Conservation (phyloP, 2,113 vertebrate genomes). For the Odocoileus hemionus region DNA sequence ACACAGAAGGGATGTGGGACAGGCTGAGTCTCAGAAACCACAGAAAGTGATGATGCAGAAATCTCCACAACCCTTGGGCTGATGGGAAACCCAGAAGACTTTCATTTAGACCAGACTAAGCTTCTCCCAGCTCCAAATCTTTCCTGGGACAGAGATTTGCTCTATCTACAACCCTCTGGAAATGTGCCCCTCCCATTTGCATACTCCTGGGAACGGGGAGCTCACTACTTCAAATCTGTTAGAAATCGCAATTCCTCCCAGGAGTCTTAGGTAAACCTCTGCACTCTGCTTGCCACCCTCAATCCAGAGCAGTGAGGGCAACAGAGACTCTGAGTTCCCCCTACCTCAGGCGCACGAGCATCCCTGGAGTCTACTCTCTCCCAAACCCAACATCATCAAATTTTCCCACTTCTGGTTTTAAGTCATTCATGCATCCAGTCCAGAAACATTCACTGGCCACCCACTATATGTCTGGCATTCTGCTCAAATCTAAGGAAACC, state of each 20-base stretch:
- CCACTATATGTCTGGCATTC: not conserved
- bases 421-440: not conserved
- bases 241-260: not conserved
- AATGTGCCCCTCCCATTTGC: not conserved
- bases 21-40: not conserved
- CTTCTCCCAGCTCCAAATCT: not conserved
- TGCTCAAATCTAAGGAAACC: not conserved
- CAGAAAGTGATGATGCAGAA: not conserved
- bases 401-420: not conserved
- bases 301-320: not conserved
- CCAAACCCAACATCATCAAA: not conserved
- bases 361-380: not conserved
- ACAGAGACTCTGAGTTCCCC: not conserved
- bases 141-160: not conserved
- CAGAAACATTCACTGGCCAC: too few species aligned
- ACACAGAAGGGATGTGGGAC: not conserved
- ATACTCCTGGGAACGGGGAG: not conserved
- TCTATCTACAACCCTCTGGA: not conserved
- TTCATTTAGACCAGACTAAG: not conserved
- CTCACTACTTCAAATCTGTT: not conserved
- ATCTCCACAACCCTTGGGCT: not conserved
- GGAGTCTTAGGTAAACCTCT: not conserved
- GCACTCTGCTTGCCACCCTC: too few species aligned
- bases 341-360: rapidly evolving
- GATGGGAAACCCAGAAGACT: not conserved